Conservation (phyloP, 1,140 invertebrate genomes). For the Lucilia sericata region DNA sequence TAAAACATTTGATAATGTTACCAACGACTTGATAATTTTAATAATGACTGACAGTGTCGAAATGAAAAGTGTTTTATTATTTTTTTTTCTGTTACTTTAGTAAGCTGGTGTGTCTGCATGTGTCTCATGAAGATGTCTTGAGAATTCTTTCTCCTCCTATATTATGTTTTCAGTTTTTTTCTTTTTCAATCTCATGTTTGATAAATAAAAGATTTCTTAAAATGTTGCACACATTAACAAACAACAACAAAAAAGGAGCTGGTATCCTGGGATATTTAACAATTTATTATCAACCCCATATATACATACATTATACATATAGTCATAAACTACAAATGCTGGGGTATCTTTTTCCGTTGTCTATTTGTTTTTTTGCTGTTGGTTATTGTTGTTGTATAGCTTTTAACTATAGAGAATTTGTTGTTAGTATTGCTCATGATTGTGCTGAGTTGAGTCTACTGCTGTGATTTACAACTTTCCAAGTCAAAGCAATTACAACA, state of each 20-base stretch:
- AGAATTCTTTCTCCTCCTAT: not conserved
- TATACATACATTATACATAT: not conserved
- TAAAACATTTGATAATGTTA: no score
- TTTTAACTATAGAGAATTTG: not conserved
- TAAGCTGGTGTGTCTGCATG: not conserved
- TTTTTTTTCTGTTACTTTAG: not conserved
- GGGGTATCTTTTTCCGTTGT: not conserved
- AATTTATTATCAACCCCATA: constrained; percentile 43
- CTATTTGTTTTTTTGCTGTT: not conserved
- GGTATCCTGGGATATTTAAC: constrained; percentile 34
- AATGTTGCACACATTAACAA: constrained; percentile 11
- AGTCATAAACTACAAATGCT: constrained; percentile 9
- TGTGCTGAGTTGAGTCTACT: constrained; percentile 27
- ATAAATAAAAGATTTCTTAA: constrained; percentile 19
- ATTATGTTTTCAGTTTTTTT: not conserved
- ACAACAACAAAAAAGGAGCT: not conserved
- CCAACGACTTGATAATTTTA: not conserved
- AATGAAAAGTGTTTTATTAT: constrained; percentile 13
- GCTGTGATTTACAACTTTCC: constrained; percentile 43
- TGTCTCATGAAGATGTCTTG: not conserved
- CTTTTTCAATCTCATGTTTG: not conserved
- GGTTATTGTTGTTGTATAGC: not conserved
- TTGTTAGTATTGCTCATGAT: not conserved
- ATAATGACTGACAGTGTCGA: not conserved
- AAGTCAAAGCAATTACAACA: constrained; percentile 44